phyloP scores from a whole-genome alignment of 2,888 invertebrate species.

The Spodoptera picta region DNA sequence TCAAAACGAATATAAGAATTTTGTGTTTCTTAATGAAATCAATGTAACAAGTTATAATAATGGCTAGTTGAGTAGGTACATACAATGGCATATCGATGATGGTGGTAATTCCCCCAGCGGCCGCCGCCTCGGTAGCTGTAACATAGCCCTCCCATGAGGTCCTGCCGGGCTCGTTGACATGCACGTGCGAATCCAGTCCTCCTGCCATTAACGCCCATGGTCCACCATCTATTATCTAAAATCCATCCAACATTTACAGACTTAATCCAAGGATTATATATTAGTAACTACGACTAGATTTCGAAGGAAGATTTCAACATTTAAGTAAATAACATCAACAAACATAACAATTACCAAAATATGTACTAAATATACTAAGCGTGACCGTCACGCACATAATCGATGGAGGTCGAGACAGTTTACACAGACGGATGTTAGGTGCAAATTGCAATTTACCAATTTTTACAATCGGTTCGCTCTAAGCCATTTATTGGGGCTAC shows the following conservation, averaged over 20 bases:
- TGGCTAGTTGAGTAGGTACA: constrained; percentile 48
- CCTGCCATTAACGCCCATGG: constrained; percentile 90
- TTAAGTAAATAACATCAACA: too few species aligned
- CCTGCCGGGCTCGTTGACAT: constrained; percentile 92
- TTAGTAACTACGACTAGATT: too few species aligned
- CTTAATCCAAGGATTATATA: too few species aligned
- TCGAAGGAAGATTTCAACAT: too few species aligned
- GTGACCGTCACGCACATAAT: constrained; percentile 19
- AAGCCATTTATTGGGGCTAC: neutral
- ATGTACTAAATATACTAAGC: constrained; percentile 4
- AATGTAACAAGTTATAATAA: too few species aligned
- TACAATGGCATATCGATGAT: constrained; percentile 93
- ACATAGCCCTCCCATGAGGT: constrained; percentile 92
- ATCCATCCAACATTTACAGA: constrained; percentile 34
- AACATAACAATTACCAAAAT: neutral
- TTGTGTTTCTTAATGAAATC: too few species aligned
- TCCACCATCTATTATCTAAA: constrained; percentile 79
- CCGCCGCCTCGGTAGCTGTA: constrained; percentile 91
- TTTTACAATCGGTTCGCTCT: neutral
- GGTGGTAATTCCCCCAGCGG: constrained; percentile 92
- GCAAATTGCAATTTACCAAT: neutral
- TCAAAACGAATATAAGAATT: too few species aligned
- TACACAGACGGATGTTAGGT: neutral
- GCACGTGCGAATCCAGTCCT: constrained; percentile 92
- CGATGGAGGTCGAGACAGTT: constrained; percentile 1